These are phyloP conservation scores for Cyprinodon diabolis DNA, from an alignment of 2,797 vertebrate species.

Conservation along the genomic window DNA sequence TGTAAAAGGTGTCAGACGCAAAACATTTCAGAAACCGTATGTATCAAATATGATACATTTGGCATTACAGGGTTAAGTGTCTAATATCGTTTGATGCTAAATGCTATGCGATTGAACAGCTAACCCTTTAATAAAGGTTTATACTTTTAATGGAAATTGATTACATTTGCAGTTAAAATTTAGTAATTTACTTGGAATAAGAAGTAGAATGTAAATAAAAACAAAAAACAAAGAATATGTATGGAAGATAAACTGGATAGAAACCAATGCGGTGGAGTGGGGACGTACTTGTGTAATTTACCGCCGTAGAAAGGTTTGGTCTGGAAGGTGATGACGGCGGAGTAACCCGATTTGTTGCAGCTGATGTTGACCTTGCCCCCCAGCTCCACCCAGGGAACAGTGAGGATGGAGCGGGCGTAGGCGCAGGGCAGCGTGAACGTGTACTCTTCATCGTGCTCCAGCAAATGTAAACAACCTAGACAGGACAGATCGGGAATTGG, in stretches of 20 bases:
- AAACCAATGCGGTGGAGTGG: neutral
- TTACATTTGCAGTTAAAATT: too few species aligned
- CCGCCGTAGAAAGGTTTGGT: constrained; percentile 99
- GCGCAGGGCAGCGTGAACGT: constrained; percentile 95
- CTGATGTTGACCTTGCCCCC: constrained; percentile 95
- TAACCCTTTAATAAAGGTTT: too few species aligned
- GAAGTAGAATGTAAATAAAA: too few species aligned
- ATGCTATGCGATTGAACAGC: too few species aligned
- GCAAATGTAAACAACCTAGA: constrained; percentile 88
- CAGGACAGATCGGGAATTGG: neutral
- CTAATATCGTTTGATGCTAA: too few species aligned
- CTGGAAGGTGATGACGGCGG: constrained; percentile 96
- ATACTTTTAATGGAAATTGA: too few species aligned
- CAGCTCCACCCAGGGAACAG: constrained; percentile 97
- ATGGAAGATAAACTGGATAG: neutral
- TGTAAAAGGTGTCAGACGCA: too few species aligned
- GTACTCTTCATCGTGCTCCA: constrained; percentile 96
- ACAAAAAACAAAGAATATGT: too few species aligned
- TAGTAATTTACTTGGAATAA: too few species aligned
- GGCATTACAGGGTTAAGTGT: too few species aligned
- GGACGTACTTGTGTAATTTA: constrained; percentile 90
- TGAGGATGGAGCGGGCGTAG: constrained; percentile 97
- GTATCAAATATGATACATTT: too few species aligned
- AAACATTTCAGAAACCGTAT: too few species aligned
- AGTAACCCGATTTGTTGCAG: constrained; percentile 93